Evolutionary conservation across 1,140 invertebrate genomes (phyloP), one percentile per base, ranked within the genome.

Genomic region (Heliconius himera): DNA sequence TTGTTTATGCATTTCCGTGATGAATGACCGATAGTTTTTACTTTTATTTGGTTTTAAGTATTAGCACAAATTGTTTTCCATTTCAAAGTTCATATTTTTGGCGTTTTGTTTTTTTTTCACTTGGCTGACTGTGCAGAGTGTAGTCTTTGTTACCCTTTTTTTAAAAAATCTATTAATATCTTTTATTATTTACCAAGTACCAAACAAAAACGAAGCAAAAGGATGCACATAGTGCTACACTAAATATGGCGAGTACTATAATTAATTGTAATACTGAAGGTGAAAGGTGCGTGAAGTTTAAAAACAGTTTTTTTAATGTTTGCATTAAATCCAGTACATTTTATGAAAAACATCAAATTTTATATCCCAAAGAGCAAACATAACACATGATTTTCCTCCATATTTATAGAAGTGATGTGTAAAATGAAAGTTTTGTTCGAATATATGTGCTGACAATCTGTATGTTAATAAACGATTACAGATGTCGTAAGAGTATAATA

Each of bases 1-100:
- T 91, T 88, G 84, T 90, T 89, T 87, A 89, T 89, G 90, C 89
- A 91, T 93, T 91, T 94, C 92, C 93, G 90, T 94, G 90, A 93
- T 93, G 87, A 76, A 84, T 87, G 81, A 87, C 87, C 87, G 87
- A 80, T 87, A 85, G 84, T 88, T 86, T 84, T 87, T 86, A 83
- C 56, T 79, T 78, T 77, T 26, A 70, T 84, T 84, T 81, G 77
- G 72, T 81, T 81, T 84, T 84, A 82, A 81, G 81, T 85, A 81
- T 84, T 88, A 83, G 88, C 89, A 90, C 86, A 90, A 90, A 88
- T 82, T 81, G 77, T 82, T 82, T 75, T 66, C 60, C 26, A 66
- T 66, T 66, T 26, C 22, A 66, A 66, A 60, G 1, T 60, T 9
- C 9, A 22, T 60, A 22, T 22, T 60, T 60, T 56, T 56, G 49